These are phyloP conservation scores for Eucera pruinosa DNA, from an alignment of 2,888 invertebrate species.

Conservation along the genomic window DNA sequence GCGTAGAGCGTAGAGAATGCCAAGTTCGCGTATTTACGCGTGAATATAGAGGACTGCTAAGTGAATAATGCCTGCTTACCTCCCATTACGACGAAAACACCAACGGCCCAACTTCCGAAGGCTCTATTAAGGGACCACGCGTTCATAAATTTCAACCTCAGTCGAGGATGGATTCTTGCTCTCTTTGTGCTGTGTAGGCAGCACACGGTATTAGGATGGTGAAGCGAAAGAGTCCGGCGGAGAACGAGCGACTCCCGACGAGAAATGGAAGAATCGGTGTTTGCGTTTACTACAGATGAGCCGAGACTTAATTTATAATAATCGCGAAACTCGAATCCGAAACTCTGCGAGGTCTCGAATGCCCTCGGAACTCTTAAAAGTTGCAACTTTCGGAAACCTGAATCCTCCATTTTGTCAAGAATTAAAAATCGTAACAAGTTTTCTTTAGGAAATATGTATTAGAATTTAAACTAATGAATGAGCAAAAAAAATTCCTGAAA, in stretches of 20 bases:
- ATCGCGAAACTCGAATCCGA: too few species aligned
- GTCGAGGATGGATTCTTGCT: constrained; percentile 18
- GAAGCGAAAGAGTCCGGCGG: too few species aligned
- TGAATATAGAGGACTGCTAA: constrained; percentile 30
- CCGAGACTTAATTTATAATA: too few species aligned
- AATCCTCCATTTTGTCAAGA: too few species aligned
- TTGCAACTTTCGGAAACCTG: too few species aligned
- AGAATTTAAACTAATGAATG: too few species aligned
- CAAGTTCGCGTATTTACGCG: constrained; percentile 41
- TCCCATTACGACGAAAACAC: constrained; percentile 44
- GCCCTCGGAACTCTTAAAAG: too few species aligned
- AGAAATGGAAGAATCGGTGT: not conserved
- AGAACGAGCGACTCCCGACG: not conserved
- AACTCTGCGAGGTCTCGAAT: too few species aligned
- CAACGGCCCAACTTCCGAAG: constrained; percentile 34
- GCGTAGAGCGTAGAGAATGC: not conserved
- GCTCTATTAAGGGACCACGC: constrained; percentile 55
- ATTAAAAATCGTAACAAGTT: too few species aligned
- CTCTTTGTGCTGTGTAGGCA: not conserved
- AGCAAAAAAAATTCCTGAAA: too few species aligned
- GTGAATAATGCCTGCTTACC: constrained; percentile 49
- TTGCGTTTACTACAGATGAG: too few species aligned
- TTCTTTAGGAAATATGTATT: too few species aligned
- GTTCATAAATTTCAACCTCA: constrained; percentile 49
- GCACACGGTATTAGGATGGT: not conserved